Conservation (phyloP, 2,888 invertebrate species). For the Thumatha senex region DNA sequence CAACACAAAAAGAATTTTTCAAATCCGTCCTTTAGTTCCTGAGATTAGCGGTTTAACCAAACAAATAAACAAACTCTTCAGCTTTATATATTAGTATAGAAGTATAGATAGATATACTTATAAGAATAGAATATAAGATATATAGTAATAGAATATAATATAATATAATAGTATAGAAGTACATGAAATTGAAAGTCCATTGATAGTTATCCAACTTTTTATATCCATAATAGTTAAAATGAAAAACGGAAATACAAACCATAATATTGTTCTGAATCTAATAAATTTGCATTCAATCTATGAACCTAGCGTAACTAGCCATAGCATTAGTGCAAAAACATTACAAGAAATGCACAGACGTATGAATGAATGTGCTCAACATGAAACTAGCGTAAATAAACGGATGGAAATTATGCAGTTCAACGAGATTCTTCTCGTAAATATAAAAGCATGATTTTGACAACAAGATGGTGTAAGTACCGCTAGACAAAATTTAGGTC, state of each 20-base stretch:
- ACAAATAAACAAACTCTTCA: no score
- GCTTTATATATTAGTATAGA: no score
- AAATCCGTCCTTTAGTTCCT: no score
- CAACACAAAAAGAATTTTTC: no score
- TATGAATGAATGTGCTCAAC: slow-evolving; percentile 57
- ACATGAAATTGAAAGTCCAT: not conserved
- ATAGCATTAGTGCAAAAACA: slow-evolving; percentile 15
- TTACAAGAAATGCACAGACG: slow-evolving; percentile 45
- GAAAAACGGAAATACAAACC: not conserved
- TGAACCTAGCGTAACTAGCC: not conserved
- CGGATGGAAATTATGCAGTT: slow-evolving; percentile 54
- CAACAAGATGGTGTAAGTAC: slow-evolving; percentile 17
- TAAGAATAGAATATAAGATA: no score
- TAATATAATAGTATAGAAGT: not conserved
- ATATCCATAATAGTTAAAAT: not conserved
- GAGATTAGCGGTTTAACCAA: no score
- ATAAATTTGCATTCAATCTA: not conserved
- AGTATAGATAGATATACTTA: no score
- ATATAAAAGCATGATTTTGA: slow-evolving; percentile 49
- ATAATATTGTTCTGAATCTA: not conserved
- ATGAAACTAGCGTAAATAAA: slow-evolving; percentile 68
- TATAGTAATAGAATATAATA: no score
- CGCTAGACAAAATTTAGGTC: slow-evolving; percentile 27
- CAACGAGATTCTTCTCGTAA: slow-evolving; percentile 53
- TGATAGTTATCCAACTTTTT: not conserved